Base-by-base conservation (phyloP, 2,797 vertebrate species). In the Rousettus madagascariensis region DNA sequence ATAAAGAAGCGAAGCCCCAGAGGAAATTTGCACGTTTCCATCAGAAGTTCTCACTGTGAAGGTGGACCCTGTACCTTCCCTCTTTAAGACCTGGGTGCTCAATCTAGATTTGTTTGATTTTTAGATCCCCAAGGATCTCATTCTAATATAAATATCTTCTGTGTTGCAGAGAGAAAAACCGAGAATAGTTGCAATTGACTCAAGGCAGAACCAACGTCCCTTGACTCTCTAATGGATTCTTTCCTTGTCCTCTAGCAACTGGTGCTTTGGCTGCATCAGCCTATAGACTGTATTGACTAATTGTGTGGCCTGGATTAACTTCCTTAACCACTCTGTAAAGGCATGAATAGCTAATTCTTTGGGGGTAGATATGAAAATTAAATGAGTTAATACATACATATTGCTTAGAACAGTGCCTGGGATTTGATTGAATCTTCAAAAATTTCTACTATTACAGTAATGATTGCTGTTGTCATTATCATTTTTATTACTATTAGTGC, bases 301-400 rank as follows among this genome's bases (percentile, higher is more conserved):
- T n/a, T 82, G 22, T 41, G 53, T 55, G 59, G 71, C 59, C 41
- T 77, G 43, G 30, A 38, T 9, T 2, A 84, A 94, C 63, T 72
- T 53, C 51, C 10, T 53, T 41, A 38, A 43, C 11, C 28, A 22
- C 46, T 26, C 41, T 16, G 12, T 43, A 87, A 72, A 69, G 11
- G 75, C 16, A 30, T 82, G 61, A 63, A 53, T 74, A 43, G n/a
- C n/a, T 65, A 53, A 83, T 61, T 95, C 11, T 26, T 75, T 61
- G 68, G 17, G 17, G 9, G 17, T 77, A 15, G 17, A 30, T 53
- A 38, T 26, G 57, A 75, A 59, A 53, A 69, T 68, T 74, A 74
- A 86, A 72, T 72, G 49, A 57, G 61, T 86, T 91, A 38, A 57
- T 49, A 26, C 12, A 53, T 33, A 65, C 8, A 8, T 59, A 83